phyloP scores from a whole-genome alignment of 92 coral and sea anemone species.

The Bergia puertoricense region DNA sequence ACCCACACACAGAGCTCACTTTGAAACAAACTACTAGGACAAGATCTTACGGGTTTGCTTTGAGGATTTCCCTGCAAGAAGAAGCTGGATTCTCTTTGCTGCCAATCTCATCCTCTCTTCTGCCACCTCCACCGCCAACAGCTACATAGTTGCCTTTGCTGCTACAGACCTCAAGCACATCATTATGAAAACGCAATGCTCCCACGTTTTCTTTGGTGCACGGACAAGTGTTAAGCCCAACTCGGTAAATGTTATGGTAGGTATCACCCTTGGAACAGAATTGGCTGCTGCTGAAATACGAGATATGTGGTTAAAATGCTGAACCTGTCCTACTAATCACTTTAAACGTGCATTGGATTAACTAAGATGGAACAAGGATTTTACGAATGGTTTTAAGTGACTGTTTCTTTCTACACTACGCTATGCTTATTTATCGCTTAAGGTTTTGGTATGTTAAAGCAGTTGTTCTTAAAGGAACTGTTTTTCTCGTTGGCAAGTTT shows the following conservation, averaged over 20 bases:
- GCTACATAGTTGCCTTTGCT: constrained; percentile 38
- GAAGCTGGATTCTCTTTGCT: constrained; percentile 4
- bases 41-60: constrained; percentile 8
- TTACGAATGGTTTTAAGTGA: too few species aligned
- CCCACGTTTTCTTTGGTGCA: constrained; percentile 42
- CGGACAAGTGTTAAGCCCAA: constrained; percentile 39
- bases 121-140: constrained; percentile 35
- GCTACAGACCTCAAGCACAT: constrained; percentile 47
- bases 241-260: constrained; percentile 39
- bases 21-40: background rate
- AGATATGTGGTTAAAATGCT: background rate
- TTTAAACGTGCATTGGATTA: too few species aligned
- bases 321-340: too few species aligned
- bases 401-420: too few species aligned
- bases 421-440: too few species aligned
- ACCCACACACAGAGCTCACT: background rate
- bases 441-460: too few species aligned
- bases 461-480: too few species aligned
- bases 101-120: background rate
- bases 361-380: too few species aligned
- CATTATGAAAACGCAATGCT: constrained; percentile 41
- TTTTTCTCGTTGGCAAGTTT: too few species aligned
- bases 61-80: constrained; percentile 21
- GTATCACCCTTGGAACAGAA: constrained; percentile 24
- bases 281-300: background rate